phyloP scores from a whole-genome alignment of 2,888 invertebrate genomes.

The Mactromeris polynyma region DNA sequence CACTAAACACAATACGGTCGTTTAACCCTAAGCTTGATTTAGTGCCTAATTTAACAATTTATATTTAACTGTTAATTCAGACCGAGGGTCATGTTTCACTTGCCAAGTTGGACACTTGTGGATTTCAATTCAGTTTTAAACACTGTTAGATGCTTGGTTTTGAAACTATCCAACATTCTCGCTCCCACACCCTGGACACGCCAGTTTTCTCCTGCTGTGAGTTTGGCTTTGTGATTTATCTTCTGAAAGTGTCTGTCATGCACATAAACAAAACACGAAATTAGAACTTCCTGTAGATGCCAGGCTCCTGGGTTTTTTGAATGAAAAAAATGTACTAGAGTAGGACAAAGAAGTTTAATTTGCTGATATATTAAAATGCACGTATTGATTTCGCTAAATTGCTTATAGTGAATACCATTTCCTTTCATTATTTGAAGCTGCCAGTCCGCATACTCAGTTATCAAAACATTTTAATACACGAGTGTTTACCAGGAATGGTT shows the following conservation, averaged over 20 bases:
- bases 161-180: neutral
- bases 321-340: no score
- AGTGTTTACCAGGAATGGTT: no score
- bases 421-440: no score
- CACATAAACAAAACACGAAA: neutral
- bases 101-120: neutral
- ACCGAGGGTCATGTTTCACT: neutral
- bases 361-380: no score
- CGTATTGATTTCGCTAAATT: no score
- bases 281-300: neutral
- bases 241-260: neutral
- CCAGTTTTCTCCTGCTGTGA: neutral
- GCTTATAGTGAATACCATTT: no score
- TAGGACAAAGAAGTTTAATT: no score
- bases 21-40: slow-evolving; percentile 47
- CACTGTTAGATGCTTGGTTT: neutral
- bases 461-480: no score
- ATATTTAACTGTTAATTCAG: slow-evolving; percentile 32
- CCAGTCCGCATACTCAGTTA: no score
- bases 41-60: slow-evolving; percentile 42
- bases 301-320: neutral
- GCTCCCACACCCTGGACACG: neutral
- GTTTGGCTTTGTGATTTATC: neutral
- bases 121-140: neutral
- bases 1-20: slow-evolving; percentile 41